These are phyloP conservation scores for Panurus biarmicus DNA, from an alignment of 2,113 vertebrate genomes.

Conservation along the genomic window DNA sequence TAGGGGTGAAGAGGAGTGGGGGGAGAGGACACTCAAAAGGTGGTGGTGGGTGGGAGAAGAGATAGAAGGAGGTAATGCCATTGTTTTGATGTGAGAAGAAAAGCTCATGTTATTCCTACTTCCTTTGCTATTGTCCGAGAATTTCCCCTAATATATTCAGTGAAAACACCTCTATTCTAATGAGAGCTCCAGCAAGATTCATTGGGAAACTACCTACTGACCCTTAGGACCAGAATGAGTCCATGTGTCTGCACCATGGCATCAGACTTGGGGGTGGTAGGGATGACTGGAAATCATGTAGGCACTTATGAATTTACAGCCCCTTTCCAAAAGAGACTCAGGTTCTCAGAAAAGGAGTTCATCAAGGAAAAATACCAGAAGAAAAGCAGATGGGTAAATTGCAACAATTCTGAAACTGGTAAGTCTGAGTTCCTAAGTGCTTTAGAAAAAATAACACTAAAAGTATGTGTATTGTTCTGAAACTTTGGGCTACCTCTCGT, in stretches of 20 bases:
- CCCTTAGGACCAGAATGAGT: background rate
- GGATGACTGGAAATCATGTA: background rate
- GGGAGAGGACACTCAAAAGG: background rate
- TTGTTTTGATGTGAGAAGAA: background rate
- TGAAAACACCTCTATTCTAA: background rate
- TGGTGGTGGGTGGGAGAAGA: background rate
- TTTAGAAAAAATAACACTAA: background rate
- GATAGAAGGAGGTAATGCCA: background rate
- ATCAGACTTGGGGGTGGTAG: background rate
- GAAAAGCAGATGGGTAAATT: background rate
- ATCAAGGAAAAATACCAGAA: background rate
- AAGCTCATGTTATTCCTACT: background rate
- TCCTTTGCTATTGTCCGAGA: background rate
- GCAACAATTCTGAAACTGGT: background rate
- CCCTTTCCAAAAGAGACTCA: background rate
- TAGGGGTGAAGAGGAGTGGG: background rate
- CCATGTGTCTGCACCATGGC: fast-evolving
- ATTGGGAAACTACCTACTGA: background rate
- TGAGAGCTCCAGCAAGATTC: fast-evolving
- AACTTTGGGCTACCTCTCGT: background rate
- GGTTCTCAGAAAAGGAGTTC: background rate
- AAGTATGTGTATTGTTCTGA: background rate
- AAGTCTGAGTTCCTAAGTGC: background rate
- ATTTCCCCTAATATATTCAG: background rate
- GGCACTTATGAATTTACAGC: background rate